phyloP scores from a whole-genome alignment of 2,113 vertebrate species.

The Prunella himalayana region DNA sequence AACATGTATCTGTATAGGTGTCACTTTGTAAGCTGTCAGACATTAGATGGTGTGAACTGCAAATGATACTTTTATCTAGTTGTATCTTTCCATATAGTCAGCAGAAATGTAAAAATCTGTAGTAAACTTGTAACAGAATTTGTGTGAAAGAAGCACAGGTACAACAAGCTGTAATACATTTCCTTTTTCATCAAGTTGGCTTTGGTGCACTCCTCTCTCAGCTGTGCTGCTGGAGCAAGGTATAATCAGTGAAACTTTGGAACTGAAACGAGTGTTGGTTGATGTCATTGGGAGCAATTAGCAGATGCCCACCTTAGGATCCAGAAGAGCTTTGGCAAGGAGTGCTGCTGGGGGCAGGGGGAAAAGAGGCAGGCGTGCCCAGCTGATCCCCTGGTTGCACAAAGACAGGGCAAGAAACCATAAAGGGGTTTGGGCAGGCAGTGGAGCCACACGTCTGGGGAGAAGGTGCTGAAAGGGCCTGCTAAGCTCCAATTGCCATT shows the following conservation, averaged over 20 bases:
- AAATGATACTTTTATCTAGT: background rate
- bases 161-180: background rate
- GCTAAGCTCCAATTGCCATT: no score
- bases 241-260: background rate
- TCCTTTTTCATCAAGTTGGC: background rate
- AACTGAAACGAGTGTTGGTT: background rate
- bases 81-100: background rate
- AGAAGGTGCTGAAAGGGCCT: background rate
- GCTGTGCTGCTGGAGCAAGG: background rate
- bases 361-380: fast-evolving
- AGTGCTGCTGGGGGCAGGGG: no score
- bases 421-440: fast-evolving
- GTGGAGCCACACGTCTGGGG: fast-evolving
- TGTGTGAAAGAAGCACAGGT: background rate
- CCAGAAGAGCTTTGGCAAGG: background rate
- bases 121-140: background rate
- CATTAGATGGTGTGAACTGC: background rate
- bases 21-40: background rate
- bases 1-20: background rate
- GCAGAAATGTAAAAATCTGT: background rate
- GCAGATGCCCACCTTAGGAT: fast-evolving
- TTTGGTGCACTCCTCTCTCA: no score
- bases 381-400: fast-evolving
- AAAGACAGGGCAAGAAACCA: fast-evolving
- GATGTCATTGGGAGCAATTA: background rate